Evolutionary conservation across 2,113 vertebrate genomes (phyloP).

Genomic region (Urocolius indicus): DNA sequence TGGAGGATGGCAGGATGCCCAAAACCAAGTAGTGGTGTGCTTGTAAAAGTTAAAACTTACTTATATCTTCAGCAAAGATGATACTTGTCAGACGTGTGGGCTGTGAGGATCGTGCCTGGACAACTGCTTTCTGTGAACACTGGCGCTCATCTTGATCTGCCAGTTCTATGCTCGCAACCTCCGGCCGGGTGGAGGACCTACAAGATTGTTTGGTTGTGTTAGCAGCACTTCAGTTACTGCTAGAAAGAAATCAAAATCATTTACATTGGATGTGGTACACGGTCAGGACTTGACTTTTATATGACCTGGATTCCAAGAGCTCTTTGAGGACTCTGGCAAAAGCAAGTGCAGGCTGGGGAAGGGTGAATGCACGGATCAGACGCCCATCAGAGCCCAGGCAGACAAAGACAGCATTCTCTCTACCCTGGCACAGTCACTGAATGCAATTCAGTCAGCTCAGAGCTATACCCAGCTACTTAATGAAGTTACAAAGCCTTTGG

Average conservation of each 20-base stretch:
- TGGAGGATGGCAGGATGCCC: not conserved
- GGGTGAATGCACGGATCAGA: not conserved
- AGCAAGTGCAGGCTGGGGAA: fast-evolving
- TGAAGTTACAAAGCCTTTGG: not conserved
- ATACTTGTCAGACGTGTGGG: slow-evolving; percentile 81
- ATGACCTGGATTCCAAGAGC: not conserved
- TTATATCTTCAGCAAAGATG: slow-evolving; percentile 92
- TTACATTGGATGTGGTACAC: fast-evolving
- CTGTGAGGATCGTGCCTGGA: slow-evolving; percentile 88
- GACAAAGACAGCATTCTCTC: not conserved
- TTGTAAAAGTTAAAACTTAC: slow-evolving; percentile 72
- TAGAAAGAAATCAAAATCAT: not conserved
- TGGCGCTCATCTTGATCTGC: slow-evolving; percentile 74
- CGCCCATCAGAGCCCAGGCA: not conserved
- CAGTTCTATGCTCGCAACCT: slow-evolving; percentile 90
- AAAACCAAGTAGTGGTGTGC: not conserved
- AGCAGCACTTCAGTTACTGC: not conserved
- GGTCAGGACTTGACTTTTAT: fast-evolving
- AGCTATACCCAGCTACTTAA: not conserved
- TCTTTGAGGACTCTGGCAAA: not conserved
- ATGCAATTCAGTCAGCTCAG: not conserved
- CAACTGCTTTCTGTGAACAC: slow-evolving; percentile 89
- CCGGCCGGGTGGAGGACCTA: slow-evolving; percentile 92
- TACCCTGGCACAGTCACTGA: fast-evolving
- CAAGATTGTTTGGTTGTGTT: not conserved